Base-by-base conservation (phyloP, 1,140 invertebrate genomes). In the Belonocnema kinseyi region DNA sequence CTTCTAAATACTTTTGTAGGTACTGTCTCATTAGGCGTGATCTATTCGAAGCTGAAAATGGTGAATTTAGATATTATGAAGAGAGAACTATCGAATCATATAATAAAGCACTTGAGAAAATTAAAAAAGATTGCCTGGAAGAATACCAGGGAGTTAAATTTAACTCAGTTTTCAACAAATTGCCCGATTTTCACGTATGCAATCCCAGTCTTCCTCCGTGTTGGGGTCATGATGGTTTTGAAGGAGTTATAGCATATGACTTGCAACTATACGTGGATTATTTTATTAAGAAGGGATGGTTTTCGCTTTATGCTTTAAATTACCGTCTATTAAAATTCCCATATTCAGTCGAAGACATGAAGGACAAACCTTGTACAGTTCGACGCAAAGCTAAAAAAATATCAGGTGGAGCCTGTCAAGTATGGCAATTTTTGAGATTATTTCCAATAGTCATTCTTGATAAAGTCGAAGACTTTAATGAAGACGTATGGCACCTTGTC, bases 341-440 rank as follows among this genome's bases (percentile, higher is more conserved):
- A 3, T 21, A 56, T 56, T 56, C n/a, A 17, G 0, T 17, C 16
- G 54, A 56, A 3, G 54, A 56, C 17, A 17, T 17, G 26, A 56
- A 56, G 17, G 54, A 56, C 54, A 56, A 56, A 19, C 54, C 54
- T 56, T 56, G 54, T 17, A 56, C 21, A 1, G 16, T 56, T 17
- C 12, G 26, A n/a, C 3, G 58, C 66, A n/a, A 77, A 66, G 19
- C 12, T 26, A 51, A 77, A 74, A 76, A 73, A 75, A 76, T 80
- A 11, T 50, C 70, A 46, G 81, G 78, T 5, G 79, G 76, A 74
- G 79, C 75, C 6, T 80, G 75, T 50, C 79, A 83, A 77, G 50
- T 80, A n/a, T 80, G 58, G 58, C 56, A 56, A 10, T 83, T 83
- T 66, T 58, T 82, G 13, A 61, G 77, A 72, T 53, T 84, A 11